Evolutionary conservation across 2,888 invertebrate species (phyloP).

Genomic region (Blomia tropicalis): DNA sequence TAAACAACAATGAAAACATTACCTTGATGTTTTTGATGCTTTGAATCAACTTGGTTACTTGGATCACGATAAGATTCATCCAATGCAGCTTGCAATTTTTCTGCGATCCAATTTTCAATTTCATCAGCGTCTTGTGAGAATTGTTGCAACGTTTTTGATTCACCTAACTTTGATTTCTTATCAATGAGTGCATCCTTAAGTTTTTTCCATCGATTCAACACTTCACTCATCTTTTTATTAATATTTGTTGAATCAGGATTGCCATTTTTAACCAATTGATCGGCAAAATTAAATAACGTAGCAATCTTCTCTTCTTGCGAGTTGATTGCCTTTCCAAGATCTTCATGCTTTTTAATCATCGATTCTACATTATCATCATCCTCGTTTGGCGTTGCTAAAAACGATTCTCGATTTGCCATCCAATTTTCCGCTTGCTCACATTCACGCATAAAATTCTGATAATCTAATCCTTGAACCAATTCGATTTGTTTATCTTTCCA

Average conservation of each 20-base stretch:
- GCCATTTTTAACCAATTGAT: constrained; percentile 78
- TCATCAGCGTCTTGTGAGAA: constrained; percentile 94
- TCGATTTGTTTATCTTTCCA: constrained; percentile 92
- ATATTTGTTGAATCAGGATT: constrained; percentile 88
- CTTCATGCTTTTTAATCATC: constrained; percentile 98
- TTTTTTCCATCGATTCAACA: constrained; percentile 63
- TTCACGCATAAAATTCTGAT: constrained; percentile 92
- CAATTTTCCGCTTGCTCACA: constrained; percentile 98
- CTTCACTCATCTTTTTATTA: constrained; percentile 76
- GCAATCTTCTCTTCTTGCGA: constrained; percentile 98
- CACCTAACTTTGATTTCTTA: constrained; percentile 85
- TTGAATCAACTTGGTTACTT: constrained; percentile 83
- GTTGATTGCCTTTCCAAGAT: constrained; percentile 97
- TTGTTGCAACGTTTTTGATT: constrained; percentile 73
- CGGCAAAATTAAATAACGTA: constrained; percentile 76
- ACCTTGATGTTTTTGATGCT: constrained; percentile 92
- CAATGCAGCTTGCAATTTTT: constrained; percentile 89
- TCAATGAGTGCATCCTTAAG: constrained; percentile 95
- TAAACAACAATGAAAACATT: no score
- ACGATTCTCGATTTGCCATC: constrained; percentile 98
- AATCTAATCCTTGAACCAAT: constrained; percentile 90
- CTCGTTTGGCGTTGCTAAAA: constrained; percentile 67
- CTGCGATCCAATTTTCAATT: constrained; percentile 99
- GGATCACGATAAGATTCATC: constrained; percentile 69
- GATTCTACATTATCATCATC: constrained; percentile 93